phyloP scores from a whole-genome alignment of 2,888 invertebrate species.

The Lasioglossum leucozonium region DNA sequence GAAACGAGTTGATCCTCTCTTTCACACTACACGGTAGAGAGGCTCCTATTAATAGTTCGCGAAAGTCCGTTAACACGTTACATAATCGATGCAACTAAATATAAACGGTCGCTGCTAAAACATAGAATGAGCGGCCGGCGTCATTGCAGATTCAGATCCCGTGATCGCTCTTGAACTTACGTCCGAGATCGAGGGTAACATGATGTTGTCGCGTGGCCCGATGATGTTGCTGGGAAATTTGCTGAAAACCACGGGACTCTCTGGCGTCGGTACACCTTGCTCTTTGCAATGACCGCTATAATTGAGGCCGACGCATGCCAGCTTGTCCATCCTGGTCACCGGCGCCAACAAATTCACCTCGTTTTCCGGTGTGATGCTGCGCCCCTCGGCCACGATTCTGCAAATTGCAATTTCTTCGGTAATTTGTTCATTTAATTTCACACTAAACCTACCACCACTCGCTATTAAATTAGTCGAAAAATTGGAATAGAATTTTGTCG shows the following conservation, averaged over 20 bases:
- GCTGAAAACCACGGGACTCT: conserved; percentile 93
- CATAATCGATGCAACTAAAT: conserved; percentile 43
- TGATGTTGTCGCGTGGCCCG: conserved; percentile 90
- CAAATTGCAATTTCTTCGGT: not conserved
- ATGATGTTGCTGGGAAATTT: conserved; percentile 93
- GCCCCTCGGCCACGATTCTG: conserved; percentile 85
- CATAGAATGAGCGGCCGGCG: not conserved
- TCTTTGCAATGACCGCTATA: conserved; percentile 95
- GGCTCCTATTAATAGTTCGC: conserved; percentile 39
- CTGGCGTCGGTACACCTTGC: conserved; percentile 90
- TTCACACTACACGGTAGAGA: not conserved
- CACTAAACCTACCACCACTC: not conserved
- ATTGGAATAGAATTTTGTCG: too few relatives aligned
- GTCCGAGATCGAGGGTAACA: conserved; percentile 87
- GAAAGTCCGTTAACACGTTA: conserved; percentile 51
- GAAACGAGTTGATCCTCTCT: not conserved
- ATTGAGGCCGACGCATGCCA: conserved; percentile 94
- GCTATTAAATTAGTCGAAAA: too few relatives aligned
- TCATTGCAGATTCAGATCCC: not conserved
- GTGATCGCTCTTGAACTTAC: conserved; percentile 83
- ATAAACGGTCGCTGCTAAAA: conserved; percentile 38
- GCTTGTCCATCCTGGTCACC: conserved; percentile 92
- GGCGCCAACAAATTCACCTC: conserved; percentile 89
- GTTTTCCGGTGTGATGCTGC: conserved; percentile 85
- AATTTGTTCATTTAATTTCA: not conserved